Evolutionary conservation across 2,113 vertebrate species (phyloP), one percentile per base, ranked within the genome.

Genomic region (Sphyrna mokarran): DNA sequence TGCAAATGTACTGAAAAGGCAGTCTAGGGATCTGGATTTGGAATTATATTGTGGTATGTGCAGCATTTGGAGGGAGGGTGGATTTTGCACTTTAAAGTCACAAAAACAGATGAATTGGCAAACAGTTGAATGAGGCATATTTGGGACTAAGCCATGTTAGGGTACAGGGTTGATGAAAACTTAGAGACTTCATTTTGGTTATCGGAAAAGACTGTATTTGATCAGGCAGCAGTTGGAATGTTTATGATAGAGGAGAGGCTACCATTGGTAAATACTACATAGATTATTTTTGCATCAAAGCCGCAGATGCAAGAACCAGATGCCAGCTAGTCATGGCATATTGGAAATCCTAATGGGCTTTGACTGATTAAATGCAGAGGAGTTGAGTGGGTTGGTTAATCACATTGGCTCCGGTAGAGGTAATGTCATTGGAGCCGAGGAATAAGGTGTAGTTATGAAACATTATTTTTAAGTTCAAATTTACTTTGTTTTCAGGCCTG

Each of bases 401-500:
- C 37, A 83, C 37, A 37, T 7, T 83, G 37, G 16, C 40, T 83
- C n/a, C 20, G 78, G 78, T 20, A 40, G n/a, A 83, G 37, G 78
- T 83, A 40, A 40, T 83, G n/a, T 14, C n/a, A 40, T n/a, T 83
- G 40, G 78, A 83, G 78, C n/a, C 78, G 0, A 16, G 78, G 37
- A 20, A 7, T 40, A 83, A 3, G 16, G 37, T 83, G 37, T 18
- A 40, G 78, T 20, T 40, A 16, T 40, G 40, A 83, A 83, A 83
- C n/a, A 40, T 80, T 37, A 26, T 83, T 83, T 83, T 83, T 7
- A 83, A 40, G n/a, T 83, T 83, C 20, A 16, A 40, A 83, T 83
- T 83, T 83, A 83, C 78, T 83, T 83, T 83, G 78, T 37, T 83
- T 83, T 83, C 78, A 83, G 78, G 78, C 78, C 37, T 83, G 78